These are phyloP conservation scores for Calidris pugnax DNA, from an alignment of 2,113 vertebrate species.

Conservation along the genomic window DNA sequence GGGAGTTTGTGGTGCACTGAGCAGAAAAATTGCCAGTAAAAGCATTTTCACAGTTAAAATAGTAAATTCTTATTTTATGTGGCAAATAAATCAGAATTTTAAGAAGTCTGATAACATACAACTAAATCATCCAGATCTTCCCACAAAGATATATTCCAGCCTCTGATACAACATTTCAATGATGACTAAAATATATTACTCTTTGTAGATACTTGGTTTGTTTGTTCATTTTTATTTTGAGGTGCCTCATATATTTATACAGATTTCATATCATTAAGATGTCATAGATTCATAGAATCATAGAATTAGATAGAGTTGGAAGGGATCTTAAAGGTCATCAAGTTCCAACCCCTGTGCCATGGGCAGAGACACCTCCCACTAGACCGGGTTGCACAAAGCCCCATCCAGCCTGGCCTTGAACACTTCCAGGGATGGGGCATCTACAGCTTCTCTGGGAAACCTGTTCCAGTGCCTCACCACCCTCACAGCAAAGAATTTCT, in stretches of 20 bases:
- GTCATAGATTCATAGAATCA: neutral
- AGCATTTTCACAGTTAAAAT: conserved; percentile 6
- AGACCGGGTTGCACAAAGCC: no score
- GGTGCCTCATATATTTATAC: neutral
- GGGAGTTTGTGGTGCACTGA: neutral
- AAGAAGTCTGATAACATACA: neutral
- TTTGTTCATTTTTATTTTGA: conserved; percentile 39
- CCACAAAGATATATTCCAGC: neutral
- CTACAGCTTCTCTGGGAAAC: no score
- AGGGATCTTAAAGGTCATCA: no score
- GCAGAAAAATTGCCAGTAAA: neutral
- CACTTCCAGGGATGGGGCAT: no score
- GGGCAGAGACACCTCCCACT: no score
- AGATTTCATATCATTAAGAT: neutral
- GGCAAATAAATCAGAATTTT: conserved; percentile 12
- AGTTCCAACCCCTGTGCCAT: no score
- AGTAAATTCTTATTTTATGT: neutral
- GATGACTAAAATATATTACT: neutral
- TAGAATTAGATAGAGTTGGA: no score
- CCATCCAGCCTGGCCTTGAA: no score
- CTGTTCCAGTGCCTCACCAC: no score
- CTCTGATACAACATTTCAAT: neutral
- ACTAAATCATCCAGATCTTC: neutral
- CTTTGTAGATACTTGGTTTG: neutral
- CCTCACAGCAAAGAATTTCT: no score